Evolutionary conservation across 2,888 invertebrate species (phyloP).

Genomic region (Dicycla oo): DNA sequence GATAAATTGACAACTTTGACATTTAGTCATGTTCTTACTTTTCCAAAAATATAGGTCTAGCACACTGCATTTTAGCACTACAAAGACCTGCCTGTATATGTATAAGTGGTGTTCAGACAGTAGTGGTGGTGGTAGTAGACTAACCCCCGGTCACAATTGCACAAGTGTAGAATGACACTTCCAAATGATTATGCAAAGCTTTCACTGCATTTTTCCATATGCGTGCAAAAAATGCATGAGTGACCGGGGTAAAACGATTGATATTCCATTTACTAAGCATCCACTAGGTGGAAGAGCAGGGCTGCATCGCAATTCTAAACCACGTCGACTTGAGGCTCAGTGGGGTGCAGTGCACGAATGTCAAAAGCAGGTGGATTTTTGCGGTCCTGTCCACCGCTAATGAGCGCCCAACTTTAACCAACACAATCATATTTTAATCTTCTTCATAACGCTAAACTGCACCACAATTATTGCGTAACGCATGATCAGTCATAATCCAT

Average conservation of each 20-base stretch:
- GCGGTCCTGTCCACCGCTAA: background rate
- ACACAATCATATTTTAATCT: too few relatives aligned
- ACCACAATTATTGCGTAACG: too few relatives aligned
- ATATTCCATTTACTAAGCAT: background rate
- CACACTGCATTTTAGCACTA: background rate
- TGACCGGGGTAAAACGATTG: too few relatives aligned
- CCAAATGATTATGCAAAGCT: too few relatives aligned
- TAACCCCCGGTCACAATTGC: too few relatives aligned
- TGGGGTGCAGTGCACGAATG: background rate
- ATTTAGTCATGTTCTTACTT: background rate
- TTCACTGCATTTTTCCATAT: too few relatives aligned
- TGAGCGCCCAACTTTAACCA: too few relatives aligned
- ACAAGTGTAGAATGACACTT: too few relatives aligned
- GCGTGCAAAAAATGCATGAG: too few relatives aligned
- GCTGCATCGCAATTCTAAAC: background rate
- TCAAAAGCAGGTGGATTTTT: background rate
- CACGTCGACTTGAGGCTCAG: background rate
- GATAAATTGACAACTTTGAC: background rate
- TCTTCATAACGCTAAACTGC: too few relatives aligned
- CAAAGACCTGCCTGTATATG: background rate
- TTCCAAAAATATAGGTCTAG: background rate
- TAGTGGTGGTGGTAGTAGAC: background rate
- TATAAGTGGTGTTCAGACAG: background rate
- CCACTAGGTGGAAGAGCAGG: background rate
- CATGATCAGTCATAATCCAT: too few relatives aligned